phyloP scores from a whole-genome alignment of 2,888 invertebrate genomes.

The Andrena marginata region DNA sequence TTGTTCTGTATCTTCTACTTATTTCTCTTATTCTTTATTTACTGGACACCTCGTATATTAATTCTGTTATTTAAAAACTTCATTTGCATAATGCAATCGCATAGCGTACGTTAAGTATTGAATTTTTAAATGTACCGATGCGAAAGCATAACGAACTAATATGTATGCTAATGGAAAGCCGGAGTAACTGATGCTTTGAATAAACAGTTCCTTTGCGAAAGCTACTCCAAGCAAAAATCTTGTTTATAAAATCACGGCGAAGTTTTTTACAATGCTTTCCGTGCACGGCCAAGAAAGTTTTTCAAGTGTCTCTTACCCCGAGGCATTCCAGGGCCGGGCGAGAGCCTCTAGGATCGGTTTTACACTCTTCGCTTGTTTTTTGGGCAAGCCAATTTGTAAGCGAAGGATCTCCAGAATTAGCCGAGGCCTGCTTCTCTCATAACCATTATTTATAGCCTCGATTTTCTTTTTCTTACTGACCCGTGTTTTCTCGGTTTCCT shows the following conservation, averaged over 20 bases:
- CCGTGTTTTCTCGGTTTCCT: conserved; percentile 51
- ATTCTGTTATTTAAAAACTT: neutral
- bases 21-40: neutral
- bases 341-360: conserved; percentile 48
- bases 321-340: conserved; percentile 11
- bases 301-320: conserved; percentile 30
- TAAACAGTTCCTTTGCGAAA: neutral
- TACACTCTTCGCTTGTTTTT: conserved; percentile 38
- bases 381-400: conserved; percentile 55
- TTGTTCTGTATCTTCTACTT: neutral
- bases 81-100: conserved; percentile 16
- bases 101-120: neutral
- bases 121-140: conserved; percentile 3
- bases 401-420: conserved; percentile 47
- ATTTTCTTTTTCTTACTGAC: conserved; percentile 42
- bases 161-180: conserved; percentile 12
- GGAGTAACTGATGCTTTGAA: conserved; percentile 5
- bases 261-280: conserved; percentile 20
- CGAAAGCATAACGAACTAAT: conserved; percentile 3
- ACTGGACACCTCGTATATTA: neutral
- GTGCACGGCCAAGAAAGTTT: conserved; percentile 41
- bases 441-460: conserved; percentile 50
- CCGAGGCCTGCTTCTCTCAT: conserved; percentile 36
- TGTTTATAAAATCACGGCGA: conserved; percentile 12
- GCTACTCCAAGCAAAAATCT: neutral